Base-by-base conservation (phyloP, 2,888 invertebrate genomes). In the Muscina levida region DNA sequence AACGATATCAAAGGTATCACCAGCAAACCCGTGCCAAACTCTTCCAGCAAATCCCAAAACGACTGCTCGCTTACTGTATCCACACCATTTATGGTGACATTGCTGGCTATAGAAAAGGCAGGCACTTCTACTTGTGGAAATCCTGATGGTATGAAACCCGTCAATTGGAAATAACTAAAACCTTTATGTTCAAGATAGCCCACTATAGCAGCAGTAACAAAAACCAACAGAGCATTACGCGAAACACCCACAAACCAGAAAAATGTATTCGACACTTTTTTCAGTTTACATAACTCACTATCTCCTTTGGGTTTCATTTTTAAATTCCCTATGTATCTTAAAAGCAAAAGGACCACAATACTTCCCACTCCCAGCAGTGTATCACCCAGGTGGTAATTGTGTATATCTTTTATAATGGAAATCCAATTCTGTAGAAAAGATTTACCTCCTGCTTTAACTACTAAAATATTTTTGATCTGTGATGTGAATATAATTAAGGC, bases 401-500 rank as follows among this genome's bases (percentile, higher is more conserved):
- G 92, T 77, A 96, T 93, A 86, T 95, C 93, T 42, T 91, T 87
- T 84, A 93, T 92, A 77, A 97, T 93, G 77, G 94, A 94, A 65
- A 92, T 93, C 94, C 96, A 95, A 87, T 95, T 95, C 85, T 95
- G 93, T 66, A 96, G 87, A 87, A 97, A 96, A 0, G 96, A 96
- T 39, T 92, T 92, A 4, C 96, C 96, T 1, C 91, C 91, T 19
- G 94, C 94, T 37, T 91, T 87, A 81, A 96, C 94, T 0, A 95
- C 95, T 74, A 96, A 92, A 82, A 97, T 92, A 87, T 96, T 95
- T 90, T 96, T 96, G 72, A 97, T 92, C 91, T 97, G 97, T 24
- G 97, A 96, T 0, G 96, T 94, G 66, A 96, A 93, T 84, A 97
- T 97, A 87, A 97, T 96, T 48, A 97, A 92, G 17, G 97, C 96